A percentile compares a stretch with the other conserved stretches of the same genome.
Conservation (phyloP, 2,888 invertebrate genomes). For the Stomorhina lunata region DNA sequence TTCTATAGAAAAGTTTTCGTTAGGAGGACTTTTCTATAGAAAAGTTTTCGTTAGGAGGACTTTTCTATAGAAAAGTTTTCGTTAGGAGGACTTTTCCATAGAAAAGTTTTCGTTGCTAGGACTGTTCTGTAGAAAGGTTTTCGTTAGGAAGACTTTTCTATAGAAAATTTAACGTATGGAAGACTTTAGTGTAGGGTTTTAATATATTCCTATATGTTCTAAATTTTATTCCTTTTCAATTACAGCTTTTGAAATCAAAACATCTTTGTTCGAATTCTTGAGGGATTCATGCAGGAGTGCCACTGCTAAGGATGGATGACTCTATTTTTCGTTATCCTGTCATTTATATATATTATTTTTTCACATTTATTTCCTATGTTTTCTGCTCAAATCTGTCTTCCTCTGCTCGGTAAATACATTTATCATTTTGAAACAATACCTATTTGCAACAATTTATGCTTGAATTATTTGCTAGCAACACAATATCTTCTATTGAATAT, state of each 20-base stretch:
- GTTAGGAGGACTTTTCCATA: no score
- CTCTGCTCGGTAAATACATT: slow-evolving; percentile 3
- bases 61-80: no score
- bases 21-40: no score
- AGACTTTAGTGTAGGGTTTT: no score
- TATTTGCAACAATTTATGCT: slow-evolving; percentile 40
- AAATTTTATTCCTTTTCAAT: slow-evolving; percentile 4
- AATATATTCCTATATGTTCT: neutral
- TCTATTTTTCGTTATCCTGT: slow-evolving; percentile 6
- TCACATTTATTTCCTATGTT: slow-evolving; percentile 8
- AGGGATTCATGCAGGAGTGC: no score
- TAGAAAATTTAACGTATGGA: no score
- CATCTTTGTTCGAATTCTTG: neutral
- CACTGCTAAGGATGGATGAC: neutral
- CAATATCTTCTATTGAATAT: slow-evolving; percentile 31
- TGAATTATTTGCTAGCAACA: slow-evolving; percentile 33
- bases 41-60: no score
- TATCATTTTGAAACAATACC: slow-evolving; percentile 43
- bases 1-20: no score
- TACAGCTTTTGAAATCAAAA: slow-evolving; percentile 22
- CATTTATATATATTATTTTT: slow-evolving; percentile 5
- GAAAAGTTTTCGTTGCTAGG: no score
- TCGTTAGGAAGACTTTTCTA: no score
- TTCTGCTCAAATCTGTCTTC: neutral
- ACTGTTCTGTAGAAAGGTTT: no score